Evolutionary conservation across 2,888 invertebrate species (phyloP), one percentile per base, ranked within the genome.

Genomic region (Endomychus coccineus): DNA sequence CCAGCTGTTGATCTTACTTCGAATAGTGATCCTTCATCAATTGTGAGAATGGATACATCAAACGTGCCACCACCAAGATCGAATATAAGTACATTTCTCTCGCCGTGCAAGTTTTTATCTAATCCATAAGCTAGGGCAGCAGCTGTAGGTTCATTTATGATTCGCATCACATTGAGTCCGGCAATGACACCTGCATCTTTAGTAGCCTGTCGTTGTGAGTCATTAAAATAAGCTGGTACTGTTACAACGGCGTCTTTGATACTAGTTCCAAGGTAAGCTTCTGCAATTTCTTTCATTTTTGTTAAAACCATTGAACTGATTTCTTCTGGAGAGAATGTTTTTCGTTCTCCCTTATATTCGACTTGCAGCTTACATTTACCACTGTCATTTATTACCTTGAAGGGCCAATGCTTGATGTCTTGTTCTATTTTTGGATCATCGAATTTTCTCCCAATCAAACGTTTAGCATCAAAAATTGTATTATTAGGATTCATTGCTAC

Each of bases 321-420:
- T 61, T 81, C 80, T 58, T 81, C 81, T 0, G 81, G 80, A 19
- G 75, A 72, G 56, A 81, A 81, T 36, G 60, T 64, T 56, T 80
- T 81, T 17, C 48, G 48, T 54, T 77, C 76, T 0, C 77, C 43
- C 48, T 78, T 79, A 62, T 75, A 78, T 48, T 79, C 76, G 1
- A 80, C 74, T 54, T 75, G 71, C 35, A 82, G 77, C 58, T 79
- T 80, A 1, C 80, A 80, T 52, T 80, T 81, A 24, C 77, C 71
- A 28, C 67, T 62, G 33, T 80, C 80, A 51, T 64, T 78, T 42
- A 79, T 58, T 4, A 84, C 80, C 50, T 74, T 74, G 66, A 90
- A 89, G 2, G 88, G 85, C 88, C 88, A 89, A 51, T 82, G 80
- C 54, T 83, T 83, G 72, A 84, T 79, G 61, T 89, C 88, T 16